Percentiles rank a stretch among this genome's conserved stretches.
These are phyloP conservation scores for Ennomos quercinarius DNA, from an alignment of 2,888 invertebrate species.

Conservation along the genomic window DNA sequence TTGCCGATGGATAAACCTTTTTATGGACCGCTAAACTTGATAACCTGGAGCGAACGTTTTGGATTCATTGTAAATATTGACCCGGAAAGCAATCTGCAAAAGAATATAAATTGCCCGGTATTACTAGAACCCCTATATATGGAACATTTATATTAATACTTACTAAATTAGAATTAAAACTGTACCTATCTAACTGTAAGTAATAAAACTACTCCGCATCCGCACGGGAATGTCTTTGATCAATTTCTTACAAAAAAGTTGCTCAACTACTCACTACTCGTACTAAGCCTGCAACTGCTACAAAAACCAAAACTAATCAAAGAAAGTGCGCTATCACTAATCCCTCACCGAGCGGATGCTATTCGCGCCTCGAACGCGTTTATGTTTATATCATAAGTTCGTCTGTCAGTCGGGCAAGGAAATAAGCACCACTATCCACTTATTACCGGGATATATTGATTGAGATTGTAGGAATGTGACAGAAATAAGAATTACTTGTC, in stretches of 20 bases:
- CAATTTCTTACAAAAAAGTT: constrained; percentile 9
- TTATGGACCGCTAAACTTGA: constrained; percentile 24
- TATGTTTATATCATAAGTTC: constrained; percentile 25
- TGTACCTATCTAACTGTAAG: too few species aligned
- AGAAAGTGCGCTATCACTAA: constrained; percentile 45
- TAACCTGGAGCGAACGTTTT: constrained; percentile 19
- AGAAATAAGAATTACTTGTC: too few species aligned
- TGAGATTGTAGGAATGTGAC: not conserved
- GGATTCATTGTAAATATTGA: constrained; percentile 11
- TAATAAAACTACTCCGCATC: too few species aligned
- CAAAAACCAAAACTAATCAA: constrained; percentile 39
- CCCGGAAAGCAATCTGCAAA: not conserved
- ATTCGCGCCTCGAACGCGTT: constrained; percentile 34
- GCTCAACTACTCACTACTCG: constrained; percentile 19
- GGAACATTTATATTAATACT: too few species aligned
- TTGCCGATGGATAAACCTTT: constrained; percentile 27
- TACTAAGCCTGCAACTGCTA: too few species aligned
- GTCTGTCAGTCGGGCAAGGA: constrained; percentile 30
- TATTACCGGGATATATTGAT: constrained; percentile 4
- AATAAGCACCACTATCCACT: constrained; percentile 13
- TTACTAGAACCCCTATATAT: too few species aligned
- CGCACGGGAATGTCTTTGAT: constrained; percentile 10
- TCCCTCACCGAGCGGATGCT: constrained; percentile 45
- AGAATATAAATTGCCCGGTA: too few species aligned
- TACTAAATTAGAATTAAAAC: too few species aligned